Conservation (phyloP, 2,113 vertebrate species). For the Eptesicus fuscus region DNA sequence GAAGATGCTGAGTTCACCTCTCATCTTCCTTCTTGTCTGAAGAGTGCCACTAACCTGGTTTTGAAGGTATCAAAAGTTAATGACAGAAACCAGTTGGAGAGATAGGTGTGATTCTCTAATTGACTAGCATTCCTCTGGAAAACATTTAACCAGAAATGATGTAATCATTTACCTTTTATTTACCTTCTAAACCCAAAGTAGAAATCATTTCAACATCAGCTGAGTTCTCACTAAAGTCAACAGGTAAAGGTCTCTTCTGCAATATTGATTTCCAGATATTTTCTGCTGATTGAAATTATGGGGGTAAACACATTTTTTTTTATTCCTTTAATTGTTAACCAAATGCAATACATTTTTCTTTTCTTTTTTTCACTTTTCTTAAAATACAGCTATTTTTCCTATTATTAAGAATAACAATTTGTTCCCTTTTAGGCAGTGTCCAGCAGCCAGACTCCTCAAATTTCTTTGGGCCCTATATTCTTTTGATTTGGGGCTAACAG, state of each 20-base stretch:
- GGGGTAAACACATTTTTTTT: not conserved
- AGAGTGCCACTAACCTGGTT: not conserved
- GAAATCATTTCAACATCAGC: not conserved
- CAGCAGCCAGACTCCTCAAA: not conserved
- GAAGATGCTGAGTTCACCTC: not conserved
- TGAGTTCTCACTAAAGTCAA: conserved; percentile 38
- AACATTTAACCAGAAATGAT: conserved; percentile 70
- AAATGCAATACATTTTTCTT: not conserved
- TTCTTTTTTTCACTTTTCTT: not conserved
- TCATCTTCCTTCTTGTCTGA: not conserved
- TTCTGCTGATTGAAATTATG: conserved; percentile 6
- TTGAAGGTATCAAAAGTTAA: not conserved
- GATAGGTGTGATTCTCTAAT: conserved; percentile 5
- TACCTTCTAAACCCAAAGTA: conserved; percentile 70
- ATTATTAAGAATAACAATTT: not conserved
- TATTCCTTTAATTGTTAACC: not conserved
- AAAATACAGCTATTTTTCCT: not conserved
- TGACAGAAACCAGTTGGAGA: not conserved
- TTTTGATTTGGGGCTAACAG: not conserved
- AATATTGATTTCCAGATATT: conserved; percentile 40
- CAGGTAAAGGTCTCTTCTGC: conserved; percentile 3
- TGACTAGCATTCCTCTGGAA: conserved; percentile 63
- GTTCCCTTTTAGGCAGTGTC: not conserved
- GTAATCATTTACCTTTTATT: conserved; percentile 82
- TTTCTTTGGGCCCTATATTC: not conserved